Conservation (phyloP, 2,797 vertebrate genomes). For the Todus mexicanus region DNA sequence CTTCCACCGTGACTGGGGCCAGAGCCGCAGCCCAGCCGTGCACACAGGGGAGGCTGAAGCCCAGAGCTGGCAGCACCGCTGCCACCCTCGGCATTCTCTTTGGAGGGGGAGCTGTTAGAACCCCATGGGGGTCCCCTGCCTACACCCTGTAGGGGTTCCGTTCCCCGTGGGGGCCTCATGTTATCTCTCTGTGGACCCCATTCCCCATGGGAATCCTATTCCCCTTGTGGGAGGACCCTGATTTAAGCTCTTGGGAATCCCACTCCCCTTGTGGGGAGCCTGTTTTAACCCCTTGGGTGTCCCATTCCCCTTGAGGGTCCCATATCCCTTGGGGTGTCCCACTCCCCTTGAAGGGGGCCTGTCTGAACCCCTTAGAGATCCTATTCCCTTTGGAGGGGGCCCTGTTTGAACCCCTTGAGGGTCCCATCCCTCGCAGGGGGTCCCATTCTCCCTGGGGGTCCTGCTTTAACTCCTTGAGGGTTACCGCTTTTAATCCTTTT, state of each 20-base stretch:
- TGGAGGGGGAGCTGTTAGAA: neutral
- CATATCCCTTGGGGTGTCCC: neutral
- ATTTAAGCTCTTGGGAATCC: neutral
- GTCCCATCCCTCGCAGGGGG: neutral
- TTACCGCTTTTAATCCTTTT: too few species aligned
- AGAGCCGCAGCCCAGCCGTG: neutral
- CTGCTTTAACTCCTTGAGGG: neutral
- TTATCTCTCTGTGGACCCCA: neutral
- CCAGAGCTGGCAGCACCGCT: neutral
- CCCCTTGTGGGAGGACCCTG: too few species aligned
- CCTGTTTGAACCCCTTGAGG: neutral
- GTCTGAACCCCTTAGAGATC: neutral
- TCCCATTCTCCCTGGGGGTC: too few species aligned
- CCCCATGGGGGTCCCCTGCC: neutral
- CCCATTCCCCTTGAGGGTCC: too few species aligned
- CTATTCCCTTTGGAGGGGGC: too few species aligned
- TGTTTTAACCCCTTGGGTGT: too few species aligned
- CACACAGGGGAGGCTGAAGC: too few species aligned
- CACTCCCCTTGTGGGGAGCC: neutral
- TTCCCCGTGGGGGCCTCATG: neutral
- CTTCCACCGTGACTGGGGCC: neutral
- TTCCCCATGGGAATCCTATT: neutral
- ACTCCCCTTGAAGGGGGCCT: neutral
- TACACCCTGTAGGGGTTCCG: too few species aligned
- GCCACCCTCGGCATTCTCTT: neutral